Conservation (phyloP, 2,113 vertebrate genomes). For the Catagonus wagneri region DNA sequence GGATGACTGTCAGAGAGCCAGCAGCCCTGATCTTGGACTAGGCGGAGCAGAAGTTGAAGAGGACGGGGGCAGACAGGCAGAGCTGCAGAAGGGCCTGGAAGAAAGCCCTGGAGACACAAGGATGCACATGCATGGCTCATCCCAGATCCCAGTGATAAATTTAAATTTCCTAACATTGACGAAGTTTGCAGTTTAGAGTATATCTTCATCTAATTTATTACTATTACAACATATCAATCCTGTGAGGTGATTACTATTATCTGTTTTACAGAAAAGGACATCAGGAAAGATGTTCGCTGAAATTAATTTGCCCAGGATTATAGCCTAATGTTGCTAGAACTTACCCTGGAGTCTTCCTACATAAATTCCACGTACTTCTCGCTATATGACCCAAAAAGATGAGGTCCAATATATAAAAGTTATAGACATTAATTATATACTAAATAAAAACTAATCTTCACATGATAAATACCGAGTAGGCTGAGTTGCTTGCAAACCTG, state of each 20-base stretch:
- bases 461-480: neutral
- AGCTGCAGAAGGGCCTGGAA: neutral
- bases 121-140: neutral
- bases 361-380: neutral
- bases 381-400: neutral
- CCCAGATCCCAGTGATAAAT: neutral
- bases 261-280: neutral
- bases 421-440: neutral
- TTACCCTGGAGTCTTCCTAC: neutral
- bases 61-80: neutral
- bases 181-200: neutral
- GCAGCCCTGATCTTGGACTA: neutral
- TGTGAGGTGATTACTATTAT: neutral
- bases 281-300: neutral
- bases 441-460: neutral
- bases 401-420: neutral
- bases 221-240: neutral
- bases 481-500: neutral
- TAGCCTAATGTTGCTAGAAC: neutral
- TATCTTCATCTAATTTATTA: neutral
- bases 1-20: neutral
- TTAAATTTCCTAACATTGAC: neutral
- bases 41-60: neutral
- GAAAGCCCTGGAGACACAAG: neutral
- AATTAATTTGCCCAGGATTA: neutral